phyloP scores from a whole-genome alignment of 2,113 vertebrate genomes.

The Amazona vittata region DNA sequence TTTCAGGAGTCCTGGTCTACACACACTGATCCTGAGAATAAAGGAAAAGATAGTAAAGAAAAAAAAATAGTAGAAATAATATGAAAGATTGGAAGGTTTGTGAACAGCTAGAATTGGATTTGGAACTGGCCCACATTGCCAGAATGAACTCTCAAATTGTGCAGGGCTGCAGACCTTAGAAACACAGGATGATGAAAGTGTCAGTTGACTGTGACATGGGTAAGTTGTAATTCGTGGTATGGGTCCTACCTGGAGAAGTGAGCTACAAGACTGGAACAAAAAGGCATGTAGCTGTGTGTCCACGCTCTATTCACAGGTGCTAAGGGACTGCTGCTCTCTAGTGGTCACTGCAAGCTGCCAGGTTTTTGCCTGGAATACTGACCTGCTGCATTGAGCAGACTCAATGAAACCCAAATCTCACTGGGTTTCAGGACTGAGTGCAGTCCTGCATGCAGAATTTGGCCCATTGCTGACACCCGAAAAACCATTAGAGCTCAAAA shows the following conservation, averaged over 20 bases:
- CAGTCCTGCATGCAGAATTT: not conserved
- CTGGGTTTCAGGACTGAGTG: not conserved
- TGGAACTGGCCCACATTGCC: not conserved
- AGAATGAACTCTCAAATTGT: not conserved
- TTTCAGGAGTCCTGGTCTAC: not conserved
- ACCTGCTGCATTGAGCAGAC: not conserved
- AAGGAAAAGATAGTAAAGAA: not conserved
- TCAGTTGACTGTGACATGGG: not conserved
- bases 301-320: rapidly evolving
- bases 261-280: not conserved
- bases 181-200: not conserved
- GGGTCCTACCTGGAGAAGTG: not conserved
- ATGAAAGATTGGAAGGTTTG: not conserved
- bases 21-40: not conserved
- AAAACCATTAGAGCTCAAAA: not conserved
- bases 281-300: not conserved
- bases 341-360: not conserved
- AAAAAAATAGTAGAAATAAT: not conserved
- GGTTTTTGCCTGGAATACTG: not conserved
- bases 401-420: not conserved
- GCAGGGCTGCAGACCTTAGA: not conserved
- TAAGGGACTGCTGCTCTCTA: not conserved
- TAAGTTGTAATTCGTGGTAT: not conserved
- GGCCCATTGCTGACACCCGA: rapidly evolving
- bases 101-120: not conserved